A percentile compares a stretch with the other conserved stretches of the same genome.
These are phyloP conservation scores for Xiphophorus hellerii DNA, from an alignment of 2,113 vertebrate species.

Conservation along the genomic window DNA sequence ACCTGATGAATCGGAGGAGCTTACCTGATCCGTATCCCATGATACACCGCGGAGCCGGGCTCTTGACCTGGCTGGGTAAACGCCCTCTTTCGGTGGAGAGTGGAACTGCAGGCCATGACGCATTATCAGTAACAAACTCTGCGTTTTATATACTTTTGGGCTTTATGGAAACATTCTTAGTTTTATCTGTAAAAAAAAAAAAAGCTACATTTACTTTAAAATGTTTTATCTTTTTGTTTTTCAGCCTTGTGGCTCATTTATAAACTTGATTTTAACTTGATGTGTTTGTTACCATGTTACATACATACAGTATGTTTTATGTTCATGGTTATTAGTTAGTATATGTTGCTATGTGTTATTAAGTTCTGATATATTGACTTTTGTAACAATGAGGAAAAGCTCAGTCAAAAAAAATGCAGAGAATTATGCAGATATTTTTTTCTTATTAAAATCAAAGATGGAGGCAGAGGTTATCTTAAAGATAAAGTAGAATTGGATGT, in stretches of 20 bases:
- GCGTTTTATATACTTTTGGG: neutral
- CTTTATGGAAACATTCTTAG: neutral
- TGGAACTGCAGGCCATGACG: conserved; percentile 13
- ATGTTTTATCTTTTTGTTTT: too few species aligned
- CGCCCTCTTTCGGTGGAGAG: conserved; percentile 40
- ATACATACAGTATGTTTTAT: neutral
- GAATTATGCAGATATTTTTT: neutral
- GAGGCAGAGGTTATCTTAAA: neutral
- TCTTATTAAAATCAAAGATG: neutral
- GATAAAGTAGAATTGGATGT: neutral
- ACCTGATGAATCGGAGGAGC: conserved; percentile 28
- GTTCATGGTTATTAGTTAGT: neutral
- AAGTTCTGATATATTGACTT: neutral
- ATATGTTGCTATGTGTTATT: too few species aligned
- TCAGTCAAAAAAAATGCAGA: too few species aligned
- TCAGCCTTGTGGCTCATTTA: too few species aligned
- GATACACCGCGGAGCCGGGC: conserved; percentile 63
- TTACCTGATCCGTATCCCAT: conserved; percentile 78
- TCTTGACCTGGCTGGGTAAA: conserved; percentile 12
- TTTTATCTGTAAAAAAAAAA: neutral
- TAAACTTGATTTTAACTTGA: too few species aligned
- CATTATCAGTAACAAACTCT: neutral
- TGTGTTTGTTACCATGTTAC: too few species aligned
- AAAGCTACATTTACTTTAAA: too few species aligned
- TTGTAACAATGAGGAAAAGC: neutral